These are phyloP conservation scores for Styela plicata DNA, from an alignment of 23 tunicate species.

Conservation along the genomic window DNA sequence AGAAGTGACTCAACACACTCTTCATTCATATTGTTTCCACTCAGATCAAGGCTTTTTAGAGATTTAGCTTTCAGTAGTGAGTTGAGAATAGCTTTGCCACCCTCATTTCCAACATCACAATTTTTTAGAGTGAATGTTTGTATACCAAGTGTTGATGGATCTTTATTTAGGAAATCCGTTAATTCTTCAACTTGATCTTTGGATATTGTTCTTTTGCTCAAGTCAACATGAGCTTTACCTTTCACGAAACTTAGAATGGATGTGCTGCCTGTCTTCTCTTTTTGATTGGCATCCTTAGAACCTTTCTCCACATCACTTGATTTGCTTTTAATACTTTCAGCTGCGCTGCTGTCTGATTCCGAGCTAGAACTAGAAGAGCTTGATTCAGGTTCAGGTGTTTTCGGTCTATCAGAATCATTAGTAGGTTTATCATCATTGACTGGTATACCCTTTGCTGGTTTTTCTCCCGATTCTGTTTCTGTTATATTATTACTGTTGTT, in stretches of 20 bases:
- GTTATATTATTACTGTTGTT: background rate
- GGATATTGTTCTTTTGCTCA: conserved; percentile 22
- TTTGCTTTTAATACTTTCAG: conserved; percentile 16
- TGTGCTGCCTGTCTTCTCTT: background rate
- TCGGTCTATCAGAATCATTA: conserved; percentile 11
- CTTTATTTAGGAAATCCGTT: conserved; percentile 16
- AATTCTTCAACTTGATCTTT: conserved; percentile 45
- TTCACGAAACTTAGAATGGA: conserved; percentile 21
- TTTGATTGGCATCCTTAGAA: conserved; percentile 5
- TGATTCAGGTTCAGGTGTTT: background rate
- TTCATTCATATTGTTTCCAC: conserved; percentile 21
- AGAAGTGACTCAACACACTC: conserved; percentile 27
- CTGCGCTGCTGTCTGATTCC: conserved; percentile 10
- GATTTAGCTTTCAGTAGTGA: conserved; percentile 16
- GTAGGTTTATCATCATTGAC: background rate
- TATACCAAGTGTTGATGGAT: conserved; percentile 20
- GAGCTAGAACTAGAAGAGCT: conserved; percentile 10
- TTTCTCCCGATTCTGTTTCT: background rate
- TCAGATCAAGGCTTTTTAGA: conserved; percentile 33
- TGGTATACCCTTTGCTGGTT: conserved; percentile 4
- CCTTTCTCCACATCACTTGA: conserved; percentile 14
- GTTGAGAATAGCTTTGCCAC: conserved; percentile 23
- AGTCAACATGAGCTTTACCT: conserved; percentile 18
- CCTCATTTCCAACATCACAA: conserved; percentile 19
- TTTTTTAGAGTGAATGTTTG: conserved; percentile 31